phyloP scores from a whole-genome alignment of 2,113 vertebrate genomes.

The Bungarus multicinctus region DNA sequence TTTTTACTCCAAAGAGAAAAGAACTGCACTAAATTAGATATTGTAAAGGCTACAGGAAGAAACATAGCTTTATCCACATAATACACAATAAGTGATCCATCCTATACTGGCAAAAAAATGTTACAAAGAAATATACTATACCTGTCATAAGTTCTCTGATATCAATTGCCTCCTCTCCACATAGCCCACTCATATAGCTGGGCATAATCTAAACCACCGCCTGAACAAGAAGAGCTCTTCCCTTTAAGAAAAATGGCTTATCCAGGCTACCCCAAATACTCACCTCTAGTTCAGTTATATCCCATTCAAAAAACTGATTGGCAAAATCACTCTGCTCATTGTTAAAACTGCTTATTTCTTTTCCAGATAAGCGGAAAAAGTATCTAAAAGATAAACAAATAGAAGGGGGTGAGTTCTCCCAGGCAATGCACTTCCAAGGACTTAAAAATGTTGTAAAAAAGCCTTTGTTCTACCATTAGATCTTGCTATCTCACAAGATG shows the following conservation, averaged over 20 bases:
- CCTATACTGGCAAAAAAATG: neutral
- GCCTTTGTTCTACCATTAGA: neutral
- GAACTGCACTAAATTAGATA: neutral
- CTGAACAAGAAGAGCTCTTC: neutral
- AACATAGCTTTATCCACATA: neutral
- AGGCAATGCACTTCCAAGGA: neutral
- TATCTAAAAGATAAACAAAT: conserved; percentile 69
- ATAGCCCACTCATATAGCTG: neutral
- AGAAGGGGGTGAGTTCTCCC: neutral
- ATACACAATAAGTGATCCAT: neutral
- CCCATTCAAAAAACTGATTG: conserved; percentile 92
- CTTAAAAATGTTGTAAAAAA: neutral
- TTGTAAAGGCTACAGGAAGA: neutral
- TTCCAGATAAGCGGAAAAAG: conserved; percentile 78
- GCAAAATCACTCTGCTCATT: conserved; percentile 68
- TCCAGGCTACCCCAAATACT: neutral
- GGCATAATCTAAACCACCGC: fast-evolving
- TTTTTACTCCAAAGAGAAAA: neutral
- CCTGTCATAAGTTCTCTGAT: neutral
- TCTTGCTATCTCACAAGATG: neutral
- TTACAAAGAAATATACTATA: neutral
- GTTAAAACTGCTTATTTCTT: conserved; percentile 70
- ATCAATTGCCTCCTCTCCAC: neutral
- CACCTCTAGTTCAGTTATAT: conserved; percentile 86
- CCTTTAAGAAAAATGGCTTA: neutral